Evolutionary conservation across 2,888 invertebrate genomes (phyloP).

Genomic region (Sphecodes monilicornis): DNA sequence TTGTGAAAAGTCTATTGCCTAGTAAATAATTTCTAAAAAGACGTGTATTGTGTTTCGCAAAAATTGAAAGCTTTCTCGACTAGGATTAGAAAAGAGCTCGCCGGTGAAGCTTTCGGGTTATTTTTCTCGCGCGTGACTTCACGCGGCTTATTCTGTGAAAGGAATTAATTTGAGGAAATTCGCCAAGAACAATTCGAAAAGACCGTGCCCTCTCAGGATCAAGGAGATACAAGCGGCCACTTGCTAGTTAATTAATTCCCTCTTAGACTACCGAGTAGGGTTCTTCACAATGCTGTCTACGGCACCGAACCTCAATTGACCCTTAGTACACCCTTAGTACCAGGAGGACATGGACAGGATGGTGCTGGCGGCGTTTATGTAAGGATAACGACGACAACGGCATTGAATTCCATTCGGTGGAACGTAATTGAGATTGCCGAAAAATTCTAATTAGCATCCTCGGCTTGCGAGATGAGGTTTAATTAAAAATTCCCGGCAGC

Average conservation of each 20-base stretch:
- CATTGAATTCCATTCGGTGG: constrained; percentile 44
- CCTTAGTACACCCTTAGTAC: constrained; percentile 24
- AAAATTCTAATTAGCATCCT: constrained; percentile 55
- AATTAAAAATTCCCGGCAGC: constrained; percentile 35
- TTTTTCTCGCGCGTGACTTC: not conserved
- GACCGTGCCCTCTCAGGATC: constrained; percentile 19
- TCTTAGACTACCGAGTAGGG: constrained; percentile 52
- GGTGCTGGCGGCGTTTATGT: constrained; percentile 46
- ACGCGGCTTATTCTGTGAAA: not conserved
- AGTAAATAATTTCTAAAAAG: not conserved
- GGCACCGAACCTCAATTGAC: constrained; percentile 55
- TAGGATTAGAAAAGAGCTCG: not conserved
- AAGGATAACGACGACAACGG: constrained; percentile 55
- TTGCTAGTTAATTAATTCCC: constrained; percentile 71
- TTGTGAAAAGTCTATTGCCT: not conserved
- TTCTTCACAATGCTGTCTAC: constrained; percentile 48
- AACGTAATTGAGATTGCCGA: constrained; percentile 25
- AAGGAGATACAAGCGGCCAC: constrained; percentile 38
- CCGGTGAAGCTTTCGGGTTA: not conserved
- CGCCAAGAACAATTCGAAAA: constrained; percentile 40
- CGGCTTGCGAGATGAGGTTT: not conserved
- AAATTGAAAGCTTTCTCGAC: not conserved
- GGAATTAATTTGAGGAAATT: constrained; percentile 31
- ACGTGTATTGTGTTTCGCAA: too few species aligned
- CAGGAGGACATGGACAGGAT: constrained; percentile 54